Conservation (phyloP, 2,888 invertebrate genomes). For the Antheraea yamamai region DNA sequence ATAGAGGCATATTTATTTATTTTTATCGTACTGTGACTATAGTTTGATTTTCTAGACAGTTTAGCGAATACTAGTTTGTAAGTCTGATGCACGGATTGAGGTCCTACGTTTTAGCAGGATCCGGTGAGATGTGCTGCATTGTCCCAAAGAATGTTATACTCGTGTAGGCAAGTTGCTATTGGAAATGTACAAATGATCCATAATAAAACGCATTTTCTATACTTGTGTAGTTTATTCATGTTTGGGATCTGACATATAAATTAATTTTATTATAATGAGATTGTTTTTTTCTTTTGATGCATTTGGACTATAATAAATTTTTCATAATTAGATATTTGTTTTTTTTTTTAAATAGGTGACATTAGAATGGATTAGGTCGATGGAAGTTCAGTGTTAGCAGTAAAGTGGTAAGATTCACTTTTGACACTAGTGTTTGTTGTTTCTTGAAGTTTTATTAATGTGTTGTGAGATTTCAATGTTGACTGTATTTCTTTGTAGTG, state of each 20-base stretch:
- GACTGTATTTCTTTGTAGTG: slow-evolving; percentile 59
- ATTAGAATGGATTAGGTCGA: slow-evolving; percentile 52
- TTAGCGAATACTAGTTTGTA: slow-evolving; percentile 72
- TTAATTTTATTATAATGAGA: slow-evolving; percentile 38
- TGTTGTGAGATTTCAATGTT: slow-evolving; percentile 73
- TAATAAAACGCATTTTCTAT: slow-evolving; percentile 34
- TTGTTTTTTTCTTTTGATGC: slow-evolving; percentile 38
- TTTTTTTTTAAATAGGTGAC: slow-evolving; percentile 54
- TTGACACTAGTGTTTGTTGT: slow-evolving; percentile 63
- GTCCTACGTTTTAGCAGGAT: slow-evolving; percentile 78
- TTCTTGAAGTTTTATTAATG: slow-evolving; percentile 64
- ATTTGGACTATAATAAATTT: slow-evolving; percentile 56
- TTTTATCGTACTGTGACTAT: slow-evolving; percentile 66
- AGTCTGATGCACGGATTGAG: slow-evolving; percentile 71
- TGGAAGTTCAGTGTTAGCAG: slow-evolving; percentile 63
- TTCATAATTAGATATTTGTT: slow-evolving; percentile 20
- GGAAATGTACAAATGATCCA: slow-evolving; percentile 44
- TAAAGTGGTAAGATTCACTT: slow-evolving; percentile 43
- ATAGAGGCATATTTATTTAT: slow-evolving; percentile 81
- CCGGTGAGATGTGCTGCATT: slow-evolving; percentile 71
- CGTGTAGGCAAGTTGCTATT: slow-evolving; percentile 55
- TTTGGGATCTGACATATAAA: slow-evolving; percentile 55
- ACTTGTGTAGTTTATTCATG: slow-evolving; percentile 38
- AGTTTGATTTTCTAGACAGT: slow-evolving; percentile 66
- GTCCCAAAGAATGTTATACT: slow-evolving; percentile 79